Evolutionary conservation across 2,797 vertebrate genomes (phyloP).

Genomic region (Myioborus miniatus): DNA sequence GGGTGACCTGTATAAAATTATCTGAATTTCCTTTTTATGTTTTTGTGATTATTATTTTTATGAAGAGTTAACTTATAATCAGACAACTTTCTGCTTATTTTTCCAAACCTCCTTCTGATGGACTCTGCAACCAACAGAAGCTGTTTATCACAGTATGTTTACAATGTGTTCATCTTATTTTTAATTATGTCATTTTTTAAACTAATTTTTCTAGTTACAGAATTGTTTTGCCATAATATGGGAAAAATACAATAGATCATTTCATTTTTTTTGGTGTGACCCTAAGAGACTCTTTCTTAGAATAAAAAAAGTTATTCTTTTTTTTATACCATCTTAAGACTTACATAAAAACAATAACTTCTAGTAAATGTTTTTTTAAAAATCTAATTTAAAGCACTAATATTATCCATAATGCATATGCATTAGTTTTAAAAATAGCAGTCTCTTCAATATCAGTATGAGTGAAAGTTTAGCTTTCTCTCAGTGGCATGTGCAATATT

Average conservation of each 20-base stretch:
- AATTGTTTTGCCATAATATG: neutral
- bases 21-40: neutral
- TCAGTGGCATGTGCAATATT: neutral
- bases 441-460: neutral
- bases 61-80: neutral
- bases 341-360: neutral
- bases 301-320: neutral
- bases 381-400: neutral
- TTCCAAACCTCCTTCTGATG: neutral
- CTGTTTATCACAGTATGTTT: neutral
- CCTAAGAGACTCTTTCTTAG: neutral
- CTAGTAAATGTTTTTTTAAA: conserved; percentile 1
- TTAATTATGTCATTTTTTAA: conserved; percentile 4
- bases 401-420: neutral
- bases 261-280: neutral
- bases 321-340: neutral
- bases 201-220: conserved; percentile 16
- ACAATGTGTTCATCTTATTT: neutral
- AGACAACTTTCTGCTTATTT: neutral
- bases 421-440: neutral
- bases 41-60: neutral
- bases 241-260: neutral
- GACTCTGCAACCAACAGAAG: neutral
- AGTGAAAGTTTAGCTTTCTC: neutral
- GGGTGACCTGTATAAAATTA: neutral